Evolutionary conservation across 2,888 invertebrate genomes (phyloP), one percentile per base, ranked within the genome.

Genomic region (Ceratothoa steindachneri): DNA sequence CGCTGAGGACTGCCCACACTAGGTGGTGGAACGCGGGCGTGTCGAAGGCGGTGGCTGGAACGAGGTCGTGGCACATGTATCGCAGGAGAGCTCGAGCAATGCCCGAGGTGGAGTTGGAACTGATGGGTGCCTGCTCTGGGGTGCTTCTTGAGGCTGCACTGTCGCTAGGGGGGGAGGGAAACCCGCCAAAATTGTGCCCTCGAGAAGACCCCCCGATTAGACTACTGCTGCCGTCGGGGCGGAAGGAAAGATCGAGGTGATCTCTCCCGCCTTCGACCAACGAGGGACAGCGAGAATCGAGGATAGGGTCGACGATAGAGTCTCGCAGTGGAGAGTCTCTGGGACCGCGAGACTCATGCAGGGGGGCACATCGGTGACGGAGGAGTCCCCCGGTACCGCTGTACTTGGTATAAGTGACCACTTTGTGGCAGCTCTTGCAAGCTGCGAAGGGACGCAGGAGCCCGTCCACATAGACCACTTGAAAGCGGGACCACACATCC

Each of bases 31-130:
- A 78, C 22, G 71, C 75, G 27, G 72, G 51, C 12, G 75, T 70
- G 55, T 78, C 75, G 30, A 75, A 65, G 31, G 71, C 31, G 0
- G 73, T 69, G 12, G 73, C 60, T 4, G 75, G 30, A 30, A 78
- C 72, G n/a, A 78, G 67, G 30, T 78, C 78, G 2, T 78, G 78
- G 60, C 78, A 78, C 78, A 78, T 78, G 68, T 78, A 78, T 12
- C 78, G 68, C 19, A 78, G 70, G 28, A 78, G 66, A 24, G 77
- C 77, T 66, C 77, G 60, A 22, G 77, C 75, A 41, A 77, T 75
- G 28, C 77, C 77, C 5, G 72, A 72, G 9, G 75, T 67, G 9
- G 72, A 65, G 60, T 19, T n/a, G 55, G 30, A 28, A 27, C 29
- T 30, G 52, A 73, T 22, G 22, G 73, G 52, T 27, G 65, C 28